Evolutionary conservation across 2,888 invertebrate genomes (phyloP).

Genomic region (Arenicola marina): DNA sequence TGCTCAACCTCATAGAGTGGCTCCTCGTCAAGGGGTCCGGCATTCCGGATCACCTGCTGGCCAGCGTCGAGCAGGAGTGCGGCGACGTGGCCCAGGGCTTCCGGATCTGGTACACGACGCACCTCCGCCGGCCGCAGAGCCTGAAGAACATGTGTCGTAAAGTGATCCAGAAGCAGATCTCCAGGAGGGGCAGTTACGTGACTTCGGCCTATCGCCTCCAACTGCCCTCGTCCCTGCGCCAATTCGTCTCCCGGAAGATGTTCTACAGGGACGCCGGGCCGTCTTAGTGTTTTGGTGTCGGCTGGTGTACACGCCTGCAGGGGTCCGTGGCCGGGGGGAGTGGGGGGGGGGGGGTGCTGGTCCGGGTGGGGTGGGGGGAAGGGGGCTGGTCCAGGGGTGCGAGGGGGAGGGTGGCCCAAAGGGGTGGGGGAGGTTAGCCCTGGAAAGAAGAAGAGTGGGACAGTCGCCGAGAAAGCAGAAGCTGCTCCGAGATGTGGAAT

Average conservation of each 20-base stretch:
- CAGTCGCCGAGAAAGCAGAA: too few species aligned
- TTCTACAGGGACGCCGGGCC: slow-evolving; percentile 48
- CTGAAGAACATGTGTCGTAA: slow-evolving; percentile 59
- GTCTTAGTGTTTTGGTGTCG: too few species aligned
- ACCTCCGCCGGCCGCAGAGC: slow-evolving; percentile 51
- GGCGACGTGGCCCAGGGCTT: slow-evolving; percentile 36
- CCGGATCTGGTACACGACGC: slow-evolving; percentile 49
- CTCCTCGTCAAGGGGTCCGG: slow-evolving; percentile 58
- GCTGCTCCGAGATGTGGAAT: too few species aligned
- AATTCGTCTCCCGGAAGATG: slow-evolving; percentile 52
- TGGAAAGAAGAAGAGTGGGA: too few species aligned
- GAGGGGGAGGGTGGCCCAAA: too few species aligned
- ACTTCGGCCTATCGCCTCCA: slow-evolving; percentile 49
- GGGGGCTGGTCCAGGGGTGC: too few species aligned
- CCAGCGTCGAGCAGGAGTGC: slow-evolving; percentile 31
- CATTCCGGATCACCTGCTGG: slow-evolving; percentile 43
- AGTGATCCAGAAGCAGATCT: slow-evolving; percentile 53
- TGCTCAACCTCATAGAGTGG: slow-evolving; percentile 61
- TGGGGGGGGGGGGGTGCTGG: too few species aligned
- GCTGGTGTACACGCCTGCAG: too few species aligned
- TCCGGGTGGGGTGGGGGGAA: too few species aligned
- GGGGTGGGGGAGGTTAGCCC: too few species aligned
- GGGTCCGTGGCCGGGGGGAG: too few species aligned
- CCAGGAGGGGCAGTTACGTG: slow-evolving; percentile 41
- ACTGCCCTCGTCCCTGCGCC: slow-evolving; percentile 53